Evolutionary conservation across 1,140 invertebrate species (phyloP).

Genomic region (Drosophila bocki): DNA sequence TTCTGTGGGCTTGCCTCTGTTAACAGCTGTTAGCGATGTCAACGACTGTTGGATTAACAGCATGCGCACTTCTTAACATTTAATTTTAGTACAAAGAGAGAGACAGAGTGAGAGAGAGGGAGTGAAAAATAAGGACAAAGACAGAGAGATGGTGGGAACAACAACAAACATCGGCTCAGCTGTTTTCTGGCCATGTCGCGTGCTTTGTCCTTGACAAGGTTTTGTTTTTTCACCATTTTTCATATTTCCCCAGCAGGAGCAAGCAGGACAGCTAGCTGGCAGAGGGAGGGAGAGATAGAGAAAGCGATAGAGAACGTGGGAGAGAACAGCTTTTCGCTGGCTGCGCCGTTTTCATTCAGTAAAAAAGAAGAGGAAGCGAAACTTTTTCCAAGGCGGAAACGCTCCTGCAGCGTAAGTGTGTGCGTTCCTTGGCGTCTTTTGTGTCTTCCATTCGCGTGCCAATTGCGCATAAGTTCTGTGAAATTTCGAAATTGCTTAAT

Average conservation of each 20-base stretch:
- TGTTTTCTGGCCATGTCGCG: constrained; percentile 70
- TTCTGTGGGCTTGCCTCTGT: constrained; percentile 27
- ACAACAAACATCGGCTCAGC: constrained; percentile 65
- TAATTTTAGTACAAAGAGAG: constrained; percentile 31
- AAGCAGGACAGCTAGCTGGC: constrained; percentile 15
- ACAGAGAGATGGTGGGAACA: constrained; percentile 11
- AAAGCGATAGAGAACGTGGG: constrained; percentile 20
- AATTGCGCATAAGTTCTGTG: constrained; percentile 61
- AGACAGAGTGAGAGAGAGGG: neutral
- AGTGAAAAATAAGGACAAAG: neutral
- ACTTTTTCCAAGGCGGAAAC: constrained; percentile 61
- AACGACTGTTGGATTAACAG: constrained; percentile 48
- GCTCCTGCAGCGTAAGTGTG: constrained; percentile 28
- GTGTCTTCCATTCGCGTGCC: constrained; percentile 62
- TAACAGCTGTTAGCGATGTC: constrained; percentile 26
- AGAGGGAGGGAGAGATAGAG: constrained; percentile 17
- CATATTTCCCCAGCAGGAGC: constrained; percentile 27
- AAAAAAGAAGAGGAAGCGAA: constrained; percentile 53
- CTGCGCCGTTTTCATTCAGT: constrained; percentile 66
- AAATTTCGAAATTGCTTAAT: constrained; percentile 50
- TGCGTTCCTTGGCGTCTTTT: constrained; percentile 21
- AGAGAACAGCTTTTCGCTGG: constrained; percentile 41
- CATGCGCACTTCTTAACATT: constrained; percentile 45
- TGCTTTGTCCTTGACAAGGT: constrained; percentile 83
- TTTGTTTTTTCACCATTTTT: constrained; percentile 75